A percentile compares a stretch with the other conserved stretches of the same genome.
phyloP scores from a whole-genome alignment of 2,888 invertebrate species.

The Cheilosia variabilis region DNA sequence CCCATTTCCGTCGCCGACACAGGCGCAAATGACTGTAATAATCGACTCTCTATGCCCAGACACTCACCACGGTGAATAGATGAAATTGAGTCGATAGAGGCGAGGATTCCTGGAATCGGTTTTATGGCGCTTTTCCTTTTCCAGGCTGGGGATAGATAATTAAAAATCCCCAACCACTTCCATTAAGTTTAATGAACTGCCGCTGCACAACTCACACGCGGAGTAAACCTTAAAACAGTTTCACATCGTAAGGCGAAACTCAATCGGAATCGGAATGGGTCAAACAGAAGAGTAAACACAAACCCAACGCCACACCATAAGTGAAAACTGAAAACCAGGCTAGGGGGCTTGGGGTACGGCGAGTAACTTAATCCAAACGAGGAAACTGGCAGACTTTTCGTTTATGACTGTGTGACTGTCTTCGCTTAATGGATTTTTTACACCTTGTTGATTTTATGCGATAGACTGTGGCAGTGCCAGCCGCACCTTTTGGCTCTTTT shows the following conservation, averaged over 20 bases:
- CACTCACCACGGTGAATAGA: slow-evolving; percentile 26
- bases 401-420: slow-evolving; percentile 24
- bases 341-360: slow-evolving; percentile 26
- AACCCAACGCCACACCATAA: not conserved
- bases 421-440: slow-evolving; percentile 57
- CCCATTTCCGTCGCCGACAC: slow-evolving; percentile 60
- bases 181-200: slow-evolving; percentile 52
- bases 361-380: slow-evolving; percentile 57
- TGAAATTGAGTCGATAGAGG: slow-evolving; percentile 31
- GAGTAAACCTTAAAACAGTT: not conserved
- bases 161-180: slow-evolving; percentile 25
- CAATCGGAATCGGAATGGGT: slow-evolving; percentile 52
- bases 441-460: slow-evolving; percentile 52
- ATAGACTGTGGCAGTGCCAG: slow-evolving; percentile 25
- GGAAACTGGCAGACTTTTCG: slow-evolving; percentile 41
- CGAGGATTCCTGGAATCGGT: slow-evolving; percentile 48
- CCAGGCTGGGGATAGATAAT: slow-evolving; percentile 24
- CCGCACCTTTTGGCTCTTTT: slow-evolving; percentile 54
- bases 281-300: slow-evolving; percentile 24
- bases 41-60: slow-evolving; percentile 37
- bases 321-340: slow-evolving; percentile 30
- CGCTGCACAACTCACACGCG: not conserved
- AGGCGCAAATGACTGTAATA: slow-evolving; percentile 36
- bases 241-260: slow-evolving; percentile 37
- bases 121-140: slow-evolving; percentile 4